These are phyloP conservation scores for Sebastiscus tertius DNA, from an alignment of 2,797 vertebrate species.

Conservation along the genomic window DNA sequence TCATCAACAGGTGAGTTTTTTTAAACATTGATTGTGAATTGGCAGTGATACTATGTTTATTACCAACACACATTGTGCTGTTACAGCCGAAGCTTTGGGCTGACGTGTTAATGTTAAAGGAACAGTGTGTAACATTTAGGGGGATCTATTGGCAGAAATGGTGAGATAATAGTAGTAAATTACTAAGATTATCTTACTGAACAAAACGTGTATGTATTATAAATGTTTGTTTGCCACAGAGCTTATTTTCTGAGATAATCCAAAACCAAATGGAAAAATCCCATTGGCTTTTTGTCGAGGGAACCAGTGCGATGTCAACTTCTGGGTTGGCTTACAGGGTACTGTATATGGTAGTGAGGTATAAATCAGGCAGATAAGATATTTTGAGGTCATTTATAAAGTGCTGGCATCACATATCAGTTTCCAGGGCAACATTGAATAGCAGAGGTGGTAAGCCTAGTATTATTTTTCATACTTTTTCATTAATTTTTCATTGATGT, in stretches of 20 bases:
- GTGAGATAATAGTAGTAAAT: no score
- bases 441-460: background rate
- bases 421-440: background rate
- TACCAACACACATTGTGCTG: background rate
- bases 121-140: background rate
- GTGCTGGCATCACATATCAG: background rate
- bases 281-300: no score
- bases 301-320: no score
- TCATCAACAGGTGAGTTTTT: slow-evolving; percentile 7
- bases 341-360: no score
- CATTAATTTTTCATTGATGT: background rate
- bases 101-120: background rate
- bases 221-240: no score
- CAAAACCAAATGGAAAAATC: no score
- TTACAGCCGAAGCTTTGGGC: background rate
- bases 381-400: background rate
- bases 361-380: background rate
- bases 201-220: no score
- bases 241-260: no score
- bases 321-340: no score
- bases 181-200: no score
- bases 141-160: background rate
- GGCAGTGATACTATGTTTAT: background rate
- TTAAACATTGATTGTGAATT: background rate
- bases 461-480: background rate